phyloP scores from a whole-genome alignment of 2,113 vertebrate genomes.

The Apaloderma vittatum region DNA sequence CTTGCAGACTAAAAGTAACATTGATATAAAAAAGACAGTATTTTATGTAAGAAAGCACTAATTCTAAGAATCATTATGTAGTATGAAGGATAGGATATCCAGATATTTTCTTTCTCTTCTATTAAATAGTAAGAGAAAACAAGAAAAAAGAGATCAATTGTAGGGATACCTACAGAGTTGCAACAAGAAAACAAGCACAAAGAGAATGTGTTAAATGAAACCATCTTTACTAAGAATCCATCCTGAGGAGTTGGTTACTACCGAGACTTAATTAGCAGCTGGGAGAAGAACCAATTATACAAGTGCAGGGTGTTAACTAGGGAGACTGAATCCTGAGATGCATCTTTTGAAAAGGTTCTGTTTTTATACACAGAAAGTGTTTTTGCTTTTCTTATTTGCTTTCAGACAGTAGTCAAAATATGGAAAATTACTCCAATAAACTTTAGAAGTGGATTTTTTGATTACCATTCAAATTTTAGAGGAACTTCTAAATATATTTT shows the following conservation, averaged over 20 bases:
- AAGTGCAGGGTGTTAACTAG: not conserved
- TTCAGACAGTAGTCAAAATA: not conserved
- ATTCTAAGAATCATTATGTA: not conserved
- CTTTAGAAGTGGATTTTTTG: not conserved
- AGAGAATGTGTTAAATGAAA: conserved; percentile 7
- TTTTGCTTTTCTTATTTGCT: not conserved
- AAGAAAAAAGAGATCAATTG: not conserved
- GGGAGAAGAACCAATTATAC: not conserved
- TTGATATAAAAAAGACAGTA: not conserved
- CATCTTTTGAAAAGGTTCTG: not conserved
- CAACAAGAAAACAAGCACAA: not conserved
- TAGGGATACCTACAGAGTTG: not conserved
- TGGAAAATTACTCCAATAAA: not conserved
- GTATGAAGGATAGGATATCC: not conserved
- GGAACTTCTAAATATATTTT: not conserved
- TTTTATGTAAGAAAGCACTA: not conserved
- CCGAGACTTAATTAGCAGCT: conserved; percentile 37
- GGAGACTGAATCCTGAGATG: not conserved
- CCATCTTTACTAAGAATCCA: not conserved
- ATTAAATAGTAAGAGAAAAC: not conserved
- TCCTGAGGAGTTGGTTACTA: not conserved
- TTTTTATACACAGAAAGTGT: not conserved
- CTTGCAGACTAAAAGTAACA: not conserved
- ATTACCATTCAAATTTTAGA: not conserved
- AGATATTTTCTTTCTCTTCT: not conserved